A percentile compares a stretch with the other conserved stretches of the same genome.
Evolutionary conservation across 2,113 vertebrate genomes (phyloP).

Genomic region (Patagioenas fasciata): DNA sequence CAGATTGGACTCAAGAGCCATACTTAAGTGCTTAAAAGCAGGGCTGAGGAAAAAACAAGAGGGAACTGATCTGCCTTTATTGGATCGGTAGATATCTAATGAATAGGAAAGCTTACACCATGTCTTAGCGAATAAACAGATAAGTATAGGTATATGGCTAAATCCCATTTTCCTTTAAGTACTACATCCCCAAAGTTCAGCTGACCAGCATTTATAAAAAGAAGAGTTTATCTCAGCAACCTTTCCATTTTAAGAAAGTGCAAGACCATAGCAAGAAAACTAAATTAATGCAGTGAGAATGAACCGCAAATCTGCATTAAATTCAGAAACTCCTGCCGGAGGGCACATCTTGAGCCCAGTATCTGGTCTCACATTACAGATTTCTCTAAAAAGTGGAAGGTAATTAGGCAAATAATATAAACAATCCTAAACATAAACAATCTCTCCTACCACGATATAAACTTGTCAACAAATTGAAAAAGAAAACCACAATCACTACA

Average conservation of each 20-base stretch:
- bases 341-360: not conserved
- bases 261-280: not conserved
- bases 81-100: not conserved
- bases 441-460: not conserved
- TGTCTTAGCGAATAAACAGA: not conserved
- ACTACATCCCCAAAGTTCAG: not conserved
- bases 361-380: not conserved
- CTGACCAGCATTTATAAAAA: not conserved
- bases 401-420: conserved; percentile 29
- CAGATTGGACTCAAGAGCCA: not conserved
- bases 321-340: not conserved
- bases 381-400: not conserved
- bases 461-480: not conserved
- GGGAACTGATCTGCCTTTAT: not conserved
- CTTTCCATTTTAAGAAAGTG: not conserved
- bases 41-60: not conserved
- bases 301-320: not conserved
- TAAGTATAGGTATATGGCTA: not conserved
- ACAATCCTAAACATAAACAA: not conserved
- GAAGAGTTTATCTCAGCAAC: not conserved
- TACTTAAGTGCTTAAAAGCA: not conserved
- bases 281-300: not conserved
- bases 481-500: not conserved
- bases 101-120: not conserved
- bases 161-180: not conserved